Evolutionary conservation across 2,888 invertebrate species (phyloP), one percentile per base, ranked within the genome.

Genomic region (Eueremaeus valkanovi): DNA sequence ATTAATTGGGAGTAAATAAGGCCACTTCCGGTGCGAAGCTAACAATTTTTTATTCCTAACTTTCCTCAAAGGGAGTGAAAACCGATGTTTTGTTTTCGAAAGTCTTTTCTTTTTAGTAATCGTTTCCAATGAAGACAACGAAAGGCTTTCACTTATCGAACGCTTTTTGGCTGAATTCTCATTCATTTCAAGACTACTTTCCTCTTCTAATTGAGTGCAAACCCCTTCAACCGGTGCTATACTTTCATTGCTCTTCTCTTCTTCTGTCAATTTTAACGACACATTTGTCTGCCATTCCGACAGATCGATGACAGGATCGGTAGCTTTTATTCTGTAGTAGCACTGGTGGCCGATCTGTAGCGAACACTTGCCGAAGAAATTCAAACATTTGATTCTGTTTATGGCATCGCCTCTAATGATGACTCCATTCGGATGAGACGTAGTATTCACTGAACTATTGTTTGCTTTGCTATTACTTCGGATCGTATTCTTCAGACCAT

Each of bases 281-380:
- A 45, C 70, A 16, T 70, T 45, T 40, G 18, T 45, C 45, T 75
- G 87, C 94, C 94, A 95, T 79, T 90, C 89, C 78, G 89, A 89
- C 82, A 90, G 89, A 79, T 89, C 90, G 75, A 91, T 83, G 77
- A 92, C 87, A 45, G 87, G 86, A 85, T 95, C 95, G 79, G 88
- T 87, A 13, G 89, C 87, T 76, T 88, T 88, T 80, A 93, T 88
- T 76, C 89, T 89, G 82, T 95, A 89, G 84, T 91, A 90, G 84
- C 90, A 91, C 78, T 93, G 88, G 84, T 95, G 95, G 75, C 93
- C 92, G 63, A 95, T 90, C 86, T 95, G 94, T 79, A 93, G 86
- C 79, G 92, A 92, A 83, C 92, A 92, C 58, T 92, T 90, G 83
- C 92, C 92, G 81, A 93, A 92, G 75, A 92, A 90, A 82, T 93